These are phyloP conservation scores for Tauraco hartlaubi DNA, from an alignment of 2,797 vertebrate species.

Conservation along the genomic window DNA sequence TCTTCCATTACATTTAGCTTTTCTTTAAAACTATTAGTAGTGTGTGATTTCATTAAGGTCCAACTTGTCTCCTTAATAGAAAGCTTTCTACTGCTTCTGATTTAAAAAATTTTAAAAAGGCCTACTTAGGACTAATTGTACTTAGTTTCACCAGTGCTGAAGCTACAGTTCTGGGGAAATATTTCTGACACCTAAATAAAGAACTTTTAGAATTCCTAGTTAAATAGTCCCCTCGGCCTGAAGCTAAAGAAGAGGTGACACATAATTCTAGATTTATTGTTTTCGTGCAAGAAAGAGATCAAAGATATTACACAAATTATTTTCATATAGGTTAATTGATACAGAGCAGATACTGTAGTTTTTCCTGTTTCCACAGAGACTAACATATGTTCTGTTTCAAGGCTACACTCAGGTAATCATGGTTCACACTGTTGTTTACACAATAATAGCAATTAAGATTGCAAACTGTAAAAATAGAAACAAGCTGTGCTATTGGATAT, in stretches of 20 bases:
- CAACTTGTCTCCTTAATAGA: background rate
- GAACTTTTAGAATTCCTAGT: background rate
- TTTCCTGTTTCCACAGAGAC: background rate
- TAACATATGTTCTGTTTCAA: background rate
- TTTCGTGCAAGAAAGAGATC: background rate
- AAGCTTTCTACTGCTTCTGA: background rate
- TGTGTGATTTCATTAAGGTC: conserved; percentile 5
- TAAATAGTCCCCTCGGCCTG: background rate
- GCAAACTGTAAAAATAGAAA: background rate
- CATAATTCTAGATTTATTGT: background rate
- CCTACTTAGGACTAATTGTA: background rate
- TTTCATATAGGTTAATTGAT: background rate
- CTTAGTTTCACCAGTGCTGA: background rate
- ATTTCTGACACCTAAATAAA: background rate
- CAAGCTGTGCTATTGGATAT: background rate
- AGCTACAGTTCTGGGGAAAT: background rate
- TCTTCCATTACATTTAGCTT: conserved; percentile 8
- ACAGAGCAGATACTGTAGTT: background rate
- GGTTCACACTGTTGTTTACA: background rate
- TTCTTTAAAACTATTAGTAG: conserved; percentile 19
- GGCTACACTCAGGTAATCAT: background rate
- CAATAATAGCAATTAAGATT: background rate
- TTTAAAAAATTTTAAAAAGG: background rate
- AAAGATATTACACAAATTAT: background rate
- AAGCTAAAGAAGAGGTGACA: background rate